phyloP scores from a whole-genome alignment of 37 sponge, comb jelly and placozoan species.

The Spongilla lacustris region DNA sequence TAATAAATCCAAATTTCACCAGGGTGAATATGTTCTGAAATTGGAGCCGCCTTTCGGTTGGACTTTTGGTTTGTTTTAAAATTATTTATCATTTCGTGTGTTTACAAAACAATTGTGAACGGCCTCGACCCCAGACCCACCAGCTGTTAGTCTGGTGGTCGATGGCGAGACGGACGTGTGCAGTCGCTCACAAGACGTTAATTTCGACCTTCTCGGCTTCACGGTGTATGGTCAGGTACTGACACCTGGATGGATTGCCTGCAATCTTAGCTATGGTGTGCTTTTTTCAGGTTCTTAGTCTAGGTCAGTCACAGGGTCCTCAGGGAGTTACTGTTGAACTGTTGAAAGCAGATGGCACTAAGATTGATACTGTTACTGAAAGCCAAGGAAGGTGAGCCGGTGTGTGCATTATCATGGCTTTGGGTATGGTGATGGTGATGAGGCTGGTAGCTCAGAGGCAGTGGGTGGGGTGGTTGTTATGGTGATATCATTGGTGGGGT shows the following conservation, averaged over 20 bases:
- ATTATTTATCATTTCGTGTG: not conserved
- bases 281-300: slow-evolving; percentile 37
- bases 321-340: slow-evolving; percentile 36
- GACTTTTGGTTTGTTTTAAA: slow-evolving; percentile 12
- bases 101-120: not conserved
- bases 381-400: not conserved
- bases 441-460: not conserved
- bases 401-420: not conserved
- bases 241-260: not conserved
- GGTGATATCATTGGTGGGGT: not conserved
- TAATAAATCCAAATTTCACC: not conserved
- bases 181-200: slow-evolving; percentile 80
- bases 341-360: slow-evolving; percentile 3
- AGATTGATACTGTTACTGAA: not conserved
- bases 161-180: slow-evolving; percentile 86
- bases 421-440: not conserved
- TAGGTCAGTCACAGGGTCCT: slow-evolving; percentile 27
- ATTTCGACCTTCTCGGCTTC: slow-evolving; percentile 86
- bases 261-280: not conserved
- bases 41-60: slow-evolving; percentile 66
- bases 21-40: slow-evolving; percentile 82
- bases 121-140: slow-evolving; percentile 43
- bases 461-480: not conserved
- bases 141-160: slow-evolving; percentile 66
- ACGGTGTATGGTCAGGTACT: slow-evolving; percentile 79